phyloP scores from a whole-genome alignment of 2,113 vertebrate species.

The Myiopsitta monachus region DNA sequence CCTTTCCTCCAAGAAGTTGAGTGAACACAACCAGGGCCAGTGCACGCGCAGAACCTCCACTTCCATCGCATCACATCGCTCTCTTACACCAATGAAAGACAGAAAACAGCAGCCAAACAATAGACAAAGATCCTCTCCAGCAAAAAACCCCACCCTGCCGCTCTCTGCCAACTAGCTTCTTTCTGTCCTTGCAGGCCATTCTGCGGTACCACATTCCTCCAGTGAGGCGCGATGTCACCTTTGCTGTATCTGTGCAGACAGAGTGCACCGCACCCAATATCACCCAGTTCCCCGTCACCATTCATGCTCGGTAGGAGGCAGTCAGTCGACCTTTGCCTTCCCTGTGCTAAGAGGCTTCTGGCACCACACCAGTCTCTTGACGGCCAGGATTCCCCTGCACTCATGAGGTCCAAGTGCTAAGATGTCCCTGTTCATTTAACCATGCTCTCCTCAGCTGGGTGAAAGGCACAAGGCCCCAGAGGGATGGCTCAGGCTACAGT shows the following conservation, averaged over 20 bases:
- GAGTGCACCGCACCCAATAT: not conserved
- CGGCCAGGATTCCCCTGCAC: not conserved
- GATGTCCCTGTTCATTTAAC: not conserved
- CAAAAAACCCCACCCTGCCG: rapidly evolving
- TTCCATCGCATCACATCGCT: not conserved
- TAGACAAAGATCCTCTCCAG: not conserved
- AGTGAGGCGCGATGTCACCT: not conserved
- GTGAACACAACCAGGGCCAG: not conserved
- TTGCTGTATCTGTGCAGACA: not conserved
- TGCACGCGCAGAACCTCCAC: not conserved
- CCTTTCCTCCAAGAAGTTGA: not conserved
- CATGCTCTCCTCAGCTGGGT: not conserved
- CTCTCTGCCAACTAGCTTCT: not conserved
- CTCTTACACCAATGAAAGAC: not conserved
- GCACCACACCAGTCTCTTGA: not conserved
- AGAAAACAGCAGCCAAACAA: not conserved
- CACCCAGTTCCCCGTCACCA: slow-evolving; percentile 18
- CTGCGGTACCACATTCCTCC: slow-evolving; percentile 43
- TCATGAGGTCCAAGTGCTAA: not conserved
- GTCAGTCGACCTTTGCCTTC: not conserved
- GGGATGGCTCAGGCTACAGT: not conserved
- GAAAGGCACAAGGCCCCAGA: not conserved
- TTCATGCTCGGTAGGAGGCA: slow-evolving; percentile 34
- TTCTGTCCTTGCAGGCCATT: slow-evolving; percentile 15
- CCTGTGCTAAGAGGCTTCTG: not conserved